Evolutionary conservation across 2,797 vertebrate genomes (phyloP).

Genomic region (Gymnodraco acuticeps): DNA sequence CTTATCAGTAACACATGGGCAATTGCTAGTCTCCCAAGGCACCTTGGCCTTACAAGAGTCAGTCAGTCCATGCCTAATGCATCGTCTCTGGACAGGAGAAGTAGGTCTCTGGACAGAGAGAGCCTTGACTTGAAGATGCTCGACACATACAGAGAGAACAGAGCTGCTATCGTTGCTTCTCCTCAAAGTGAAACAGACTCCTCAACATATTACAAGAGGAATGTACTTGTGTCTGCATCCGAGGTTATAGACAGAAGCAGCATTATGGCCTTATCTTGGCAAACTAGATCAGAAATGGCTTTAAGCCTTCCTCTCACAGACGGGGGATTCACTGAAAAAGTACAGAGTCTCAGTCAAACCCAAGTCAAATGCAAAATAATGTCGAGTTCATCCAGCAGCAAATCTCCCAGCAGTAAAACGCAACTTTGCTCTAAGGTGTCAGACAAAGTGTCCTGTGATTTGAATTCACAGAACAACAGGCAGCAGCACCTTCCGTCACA

Average conservation of each 20-base stretch:
- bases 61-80: constrained; percentile 85
- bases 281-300: constrained; percentile 74
- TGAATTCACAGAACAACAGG: constrained; percentile 62
- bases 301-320: constrained; percentile 65
- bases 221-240: constrained; percentile 63
- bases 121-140: constrained; percentile 88
- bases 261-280: constrained; percentile 72
- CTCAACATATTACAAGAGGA: constrained; percentile 73
- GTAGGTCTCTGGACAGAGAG: constrained; percentile 94
- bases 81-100: constrained; percentile 90
- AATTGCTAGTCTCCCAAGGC: constrained; percentile 93
- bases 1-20: constrained; percentile 90
- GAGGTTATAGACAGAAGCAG: constrained; percentile 65
- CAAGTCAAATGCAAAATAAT: constrained; percentile 58
- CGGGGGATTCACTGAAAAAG: constrained; percentile 50
- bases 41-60: constrained; percentile 88
- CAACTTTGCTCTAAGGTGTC: constrained; percentile 33
- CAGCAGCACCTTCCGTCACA: constrained; percentile 76
- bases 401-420: constrained; percentile 38
- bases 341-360: constrained; percentile 53
- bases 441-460: constrained; percentile 52
- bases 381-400: constrained; percentile 42
- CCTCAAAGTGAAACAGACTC: constrained; percentile 74
- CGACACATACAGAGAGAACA: constrained; percentile 74
- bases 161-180: constrained; percentile 66